These are phyloP conservation scores for Apis florea DNA, from an alignment of 1,140 invertebrate species.

Conservation along the genomic window DNA sequence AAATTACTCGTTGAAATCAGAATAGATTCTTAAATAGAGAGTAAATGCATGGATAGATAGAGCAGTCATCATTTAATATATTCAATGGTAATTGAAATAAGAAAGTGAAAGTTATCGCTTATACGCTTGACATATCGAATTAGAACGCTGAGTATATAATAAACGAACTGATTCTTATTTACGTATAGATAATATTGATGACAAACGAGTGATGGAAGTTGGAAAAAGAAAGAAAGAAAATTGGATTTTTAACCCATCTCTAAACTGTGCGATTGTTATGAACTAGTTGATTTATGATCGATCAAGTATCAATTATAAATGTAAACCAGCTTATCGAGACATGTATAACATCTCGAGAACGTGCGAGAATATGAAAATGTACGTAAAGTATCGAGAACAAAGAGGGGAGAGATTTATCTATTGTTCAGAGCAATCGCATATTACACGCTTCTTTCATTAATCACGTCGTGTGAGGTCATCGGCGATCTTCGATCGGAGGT, in stretches of 20 bases:
- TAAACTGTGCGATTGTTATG: not conserved
- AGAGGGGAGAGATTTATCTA: conserved; percentile 17
- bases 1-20: no score
- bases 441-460: conserved; percentile 36
- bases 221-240: no score
- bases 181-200: no score
- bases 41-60: no score
- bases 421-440: conserved; percentile 6
- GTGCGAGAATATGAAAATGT: not conserved
- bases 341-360: not conserved
- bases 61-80: no score
- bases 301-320: conserved; percentile 27
- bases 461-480: conserved; percentile 27
- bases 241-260: not conserved
- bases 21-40: no score
- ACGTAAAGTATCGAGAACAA: not conserved
- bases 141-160: no score
- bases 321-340: conserved; percentile 9
- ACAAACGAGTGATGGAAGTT: no score
- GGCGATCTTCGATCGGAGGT: conserved; percentile 25
- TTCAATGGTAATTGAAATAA: no score
- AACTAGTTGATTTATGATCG: conserved; percentile 4
- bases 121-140: no score
- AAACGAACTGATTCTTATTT: no score
- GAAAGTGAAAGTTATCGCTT: no score